Conservation (phyloP, 2,113 vertebrate species). For the Protomyctophum bolini region DNA sequence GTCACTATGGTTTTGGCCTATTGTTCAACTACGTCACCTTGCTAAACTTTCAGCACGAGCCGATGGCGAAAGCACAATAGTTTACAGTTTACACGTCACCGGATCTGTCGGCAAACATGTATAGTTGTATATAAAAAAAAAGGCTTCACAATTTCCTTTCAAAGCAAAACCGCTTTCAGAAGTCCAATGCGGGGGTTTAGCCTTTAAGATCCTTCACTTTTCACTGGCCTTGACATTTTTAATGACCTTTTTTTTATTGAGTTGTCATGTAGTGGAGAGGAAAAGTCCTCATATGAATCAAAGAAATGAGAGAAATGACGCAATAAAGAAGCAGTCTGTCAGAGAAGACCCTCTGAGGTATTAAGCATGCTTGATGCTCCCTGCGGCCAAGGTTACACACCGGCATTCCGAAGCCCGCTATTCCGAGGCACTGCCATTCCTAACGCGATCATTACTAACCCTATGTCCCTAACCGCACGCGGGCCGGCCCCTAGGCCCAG, state of each 20-base stretch:
- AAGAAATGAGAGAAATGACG: slow-evolving; percentile 51
- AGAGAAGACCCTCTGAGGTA: slow-evolving; percentile 44
- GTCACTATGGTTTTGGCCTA: not conserved
- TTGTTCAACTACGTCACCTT: not conserved
- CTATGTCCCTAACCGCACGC: no score
- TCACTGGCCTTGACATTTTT: slow-evolving; percentile 38
- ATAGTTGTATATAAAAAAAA: not conserved
- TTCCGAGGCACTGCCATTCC: no score
- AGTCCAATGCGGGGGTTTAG: not conserved
- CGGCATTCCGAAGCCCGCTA: no score
- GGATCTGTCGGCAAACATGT: slow-evolving; percentile 5
- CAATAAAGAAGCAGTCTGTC: slow-evolving; percentile 68
- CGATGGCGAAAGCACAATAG: not conserved
- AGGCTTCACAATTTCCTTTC: not conserved
- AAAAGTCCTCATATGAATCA: slow-evolving; percentile 34
- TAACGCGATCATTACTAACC: no score
- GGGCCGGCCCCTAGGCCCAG: no score
- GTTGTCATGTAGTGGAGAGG: slow-evolving; percentile 15
- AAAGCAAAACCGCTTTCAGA: slow-evolving; percentile 7
- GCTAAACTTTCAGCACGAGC: not conserved
- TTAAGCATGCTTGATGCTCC: slow-evolving; percentile 45
- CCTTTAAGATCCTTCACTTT: not conserved
- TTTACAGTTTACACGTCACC: slow-evolving; percentile 7
- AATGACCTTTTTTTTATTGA: slow-evolving; percentile 32
- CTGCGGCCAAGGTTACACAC: slow-evolving; percentile 23